Conservation (phyloP, 2,888 invertebrate genomes). For the Lottia scabra region DNA sequence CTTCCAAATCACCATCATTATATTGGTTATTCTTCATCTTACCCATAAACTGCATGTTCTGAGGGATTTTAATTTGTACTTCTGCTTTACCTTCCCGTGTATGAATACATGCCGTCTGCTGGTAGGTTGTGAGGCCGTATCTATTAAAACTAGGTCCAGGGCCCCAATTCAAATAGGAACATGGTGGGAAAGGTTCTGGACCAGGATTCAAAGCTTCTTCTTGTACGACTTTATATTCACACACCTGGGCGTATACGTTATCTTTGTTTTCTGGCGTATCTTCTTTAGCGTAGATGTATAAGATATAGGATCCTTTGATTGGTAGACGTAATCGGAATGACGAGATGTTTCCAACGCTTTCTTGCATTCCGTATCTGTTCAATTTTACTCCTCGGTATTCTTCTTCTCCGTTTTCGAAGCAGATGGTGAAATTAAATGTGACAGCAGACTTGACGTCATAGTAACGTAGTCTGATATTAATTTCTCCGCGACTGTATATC, state of each 20-base stretch:
- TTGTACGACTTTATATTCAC: constrained; percentile 67
- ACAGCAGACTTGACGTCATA: constrained; percentile 62
- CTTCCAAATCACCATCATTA: constrained; percentile 63
- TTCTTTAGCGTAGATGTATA: constrained; percentile 69
- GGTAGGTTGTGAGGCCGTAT: constrained; percentile 63
- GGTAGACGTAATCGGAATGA: constrained; percentile 68
- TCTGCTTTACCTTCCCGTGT: constrained; percentile 66
- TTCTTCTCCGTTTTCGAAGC: constrained; percentile 63
- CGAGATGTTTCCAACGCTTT: constrained; percentile 65
- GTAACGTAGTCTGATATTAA: constrained; percentile 64
- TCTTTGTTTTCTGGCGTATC: constrained; percentile 65
- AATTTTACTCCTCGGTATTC: constrained; percentile 62
- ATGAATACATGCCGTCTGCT: constrained; percentile 63
- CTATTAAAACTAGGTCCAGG: constrained; percentile 63
- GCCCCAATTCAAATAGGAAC: constrained; percentile 69
- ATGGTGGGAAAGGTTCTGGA: constrained; percentile 67
- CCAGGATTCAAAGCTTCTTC: constrained; percentile 45
- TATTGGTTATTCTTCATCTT: constrained; percentile 64
- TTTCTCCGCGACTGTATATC: constrained; percentile 62
- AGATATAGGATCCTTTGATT: constrained; percentile 63
- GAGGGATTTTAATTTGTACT: constrained; percentile 61
- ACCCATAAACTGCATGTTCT: constrained; percentile 67
- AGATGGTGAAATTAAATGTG: constrained; percentile 68
- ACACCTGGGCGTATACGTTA: constrained; percentile 68
- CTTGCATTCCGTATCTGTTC: constrained; percentile 66